Evolutionary conservation across 2,113 vertebrate genomes (phyloP).

Genomic region (Hydrolagus affinis): DNA sequence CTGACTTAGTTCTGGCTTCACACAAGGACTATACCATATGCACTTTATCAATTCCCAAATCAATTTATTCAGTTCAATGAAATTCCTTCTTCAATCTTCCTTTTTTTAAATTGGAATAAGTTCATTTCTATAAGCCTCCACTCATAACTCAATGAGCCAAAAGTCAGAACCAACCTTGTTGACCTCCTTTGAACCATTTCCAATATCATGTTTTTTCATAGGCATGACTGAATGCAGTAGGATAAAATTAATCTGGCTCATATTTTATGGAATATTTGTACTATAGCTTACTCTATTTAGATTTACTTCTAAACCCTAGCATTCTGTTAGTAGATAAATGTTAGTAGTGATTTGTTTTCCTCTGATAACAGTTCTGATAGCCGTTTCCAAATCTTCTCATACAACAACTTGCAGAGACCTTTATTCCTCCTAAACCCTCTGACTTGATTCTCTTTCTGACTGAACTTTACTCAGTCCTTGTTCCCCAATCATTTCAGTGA

Average conservation of each 20-base stretch:
- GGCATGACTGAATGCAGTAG: slow-evolving; percentile 6
- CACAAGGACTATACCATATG: background rate
- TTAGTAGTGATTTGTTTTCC: background rate
- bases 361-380: background rate
- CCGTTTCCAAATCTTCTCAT: background rate
- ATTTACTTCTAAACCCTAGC: background rate
- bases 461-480: background rate
- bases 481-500: background rate
- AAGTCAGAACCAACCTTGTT: background rate
- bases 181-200: background rate
- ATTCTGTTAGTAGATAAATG: background rate
- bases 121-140: background rate
- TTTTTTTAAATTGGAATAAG: background rate
- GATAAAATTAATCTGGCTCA: background rate
- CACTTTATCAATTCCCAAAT: slow-evolving; percentile 19
- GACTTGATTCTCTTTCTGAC: background rate
- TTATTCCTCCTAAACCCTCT: background rate
- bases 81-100: slow-evolving; percentile 26
- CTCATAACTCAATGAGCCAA: background rate
- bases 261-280: background rate
- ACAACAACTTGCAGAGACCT: background rate
- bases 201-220: slow-evolving; percentile 28
- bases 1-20: background rate
- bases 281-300: background rate
- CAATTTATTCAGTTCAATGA: slow-evolving; percentile 21